These are phyloP conservation scores for Leptodactylus fuscus DNA, from an alignment of 2,113 vertebrate genomes.

Conservation along the genomic window DNA sequence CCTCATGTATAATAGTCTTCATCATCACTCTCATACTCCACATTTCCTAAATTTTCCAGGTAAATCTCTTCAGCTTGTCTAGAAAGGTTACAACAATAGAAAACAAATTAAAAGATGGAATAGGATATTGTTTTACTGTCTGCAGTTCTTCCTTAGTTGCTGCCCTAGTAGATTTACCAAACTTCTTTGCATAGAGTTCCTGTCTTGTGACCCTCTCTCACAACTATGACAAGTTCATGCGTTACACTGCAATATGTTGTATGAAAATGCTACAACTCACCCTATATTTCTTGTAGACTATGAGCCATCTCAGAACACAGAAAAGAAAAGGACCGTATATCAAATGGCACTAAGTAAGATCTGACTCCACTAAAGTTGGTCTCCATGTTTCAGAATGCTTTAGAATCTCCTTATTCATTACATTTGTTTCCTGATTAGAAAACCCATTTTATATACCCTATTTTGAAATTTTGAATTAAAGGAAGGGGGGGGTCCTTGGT, in stretches of 20 bases:
- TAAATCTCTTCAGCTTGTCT: neutral
- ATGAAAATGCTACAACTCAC: too few relatives aligned
- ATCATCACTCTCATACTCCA: neutral
- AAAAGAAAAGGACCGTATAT: conserved; percentile 94
- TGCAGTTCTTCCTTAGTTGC: neutral
- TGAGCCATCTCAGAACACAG: conserved; percentile 84
- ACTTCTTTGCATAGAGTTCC: neutral
- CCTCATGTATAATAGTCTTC: neutral
- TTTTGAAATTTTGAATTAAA: too few relatives aligned
- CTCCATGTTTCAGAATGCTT: neutral
- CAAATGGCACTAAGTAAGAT: conserved; percentile 94
- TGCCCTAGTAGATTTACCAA: neutral
- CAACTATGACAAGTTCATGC: neutral
- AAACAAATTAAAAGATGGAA: too few relatives aligned
- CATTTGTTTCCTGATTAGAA: too few relatives aligned
- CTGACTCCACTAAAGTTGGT: neutral
- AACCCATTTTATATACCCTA: too few relatives aligned
- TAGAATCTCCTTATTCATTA: neutral
- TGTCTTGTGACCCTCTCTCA: neutral
- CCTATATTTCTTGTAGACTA: conserved; percentile 77
- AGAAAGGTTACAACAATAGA: too few relatives aligned
- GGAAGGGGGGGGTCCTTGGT: too few relatives aligned
- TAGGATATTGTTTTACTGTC: too few relatives aligned
- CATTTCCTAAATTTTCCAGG: neutral
- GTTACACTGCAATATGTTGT: neutral